A percentile compares a stretch with the other conserved stretches of the same genome.
These are phyloP conservation scores for Nasonia giraulti DNA, from an alignment of 1,140 invertebrate genomes.

Conservation along the genomic window DNA sequence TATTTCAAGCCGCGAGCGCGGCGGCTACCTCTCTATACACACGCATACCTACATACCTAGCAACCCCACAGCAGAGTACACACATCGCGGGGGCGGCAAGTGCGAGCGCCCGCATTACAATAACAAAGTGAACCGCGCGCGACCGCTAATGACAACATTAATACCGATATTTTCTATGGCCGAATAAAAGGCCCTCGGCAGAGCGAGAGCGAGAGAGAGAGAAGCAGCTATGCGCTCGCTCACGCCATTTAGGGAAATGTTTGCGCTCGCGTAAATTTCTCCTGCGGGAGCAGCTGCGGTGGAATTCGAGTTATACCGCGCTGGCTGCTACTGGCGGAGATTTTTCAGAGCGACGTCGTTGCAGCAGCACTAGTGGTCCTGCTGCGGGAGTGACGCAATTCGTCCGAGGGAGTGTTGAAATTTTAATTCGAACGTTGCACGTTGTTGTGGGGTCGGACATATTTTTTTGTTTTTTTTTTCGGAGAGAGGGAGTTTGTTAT, in stretches of 20 bases:
- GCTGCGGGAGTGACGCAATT: background rate
- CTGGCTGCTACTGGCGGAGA: background rate
- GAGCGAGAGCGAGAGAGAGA: background rate
- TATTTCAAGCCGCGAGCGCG: background rate
- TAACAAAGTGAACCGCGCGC: conserved; percentile 21
- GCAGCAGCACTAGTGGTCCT: background rate
- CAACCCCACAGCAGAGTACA: background rate
- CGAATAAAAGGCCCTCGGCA: conserved; percentile 25
- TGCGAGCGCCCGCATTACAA: conserved; percentile 5
- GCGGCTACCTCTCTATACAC: background rate
- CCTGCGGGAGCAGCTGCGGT: background rate
- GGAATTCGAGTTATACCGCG: background rate
- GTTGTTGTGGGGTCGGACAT: background rate
- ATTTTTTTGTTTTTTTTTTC: background rate
- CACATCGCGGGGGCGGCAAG: background rate
- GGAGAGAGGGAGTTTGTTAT: background rate
- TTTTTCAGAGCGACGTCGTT: background rate
- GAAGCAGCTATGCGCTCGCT: background rate
- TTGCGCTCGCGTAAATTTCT: conserved; percentile 21
- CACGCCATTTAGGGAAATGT: conserved; percentile 31
- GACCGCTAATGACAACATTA: conserved; percentile 37
- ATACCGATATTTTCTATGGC: conserved; percentile 22
- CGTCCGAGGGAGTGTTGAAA: background rate
- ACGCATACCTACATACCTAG: background rate
- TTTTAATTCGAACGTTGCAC: background rate